Base-by-base conservation (phyloP, 2,888 invertebrate species). In the Agrotis puta region DNA sequence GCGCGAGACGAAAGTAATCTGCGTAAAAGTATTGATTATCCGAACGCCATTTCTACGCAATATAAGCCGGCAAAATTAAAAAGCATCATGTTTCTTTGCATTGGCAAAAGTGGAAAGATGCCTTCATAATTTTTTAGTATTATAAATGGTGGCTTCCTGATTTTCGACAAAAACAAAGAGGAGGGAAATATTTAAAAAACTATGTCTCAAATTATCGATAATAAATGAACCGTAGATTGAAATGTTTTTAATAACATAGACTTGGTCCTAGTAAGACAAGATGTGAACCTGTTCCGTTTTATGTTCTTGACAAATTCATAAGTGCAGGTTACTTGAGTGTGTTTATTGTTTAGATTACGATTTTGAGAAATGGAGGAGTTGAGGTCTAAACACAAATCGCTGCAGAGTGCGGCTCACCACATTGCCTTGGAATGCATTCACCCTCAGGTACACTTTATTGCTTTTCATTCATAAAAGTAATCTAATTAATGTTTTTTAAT, bases 341-440 rank as follows among this genome's bases (percentile, higher is more conserved):
- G 50, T 74, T 45, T 18, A 22, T 54, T 65, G n/a, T 58, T n/a
- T 33, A 33, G 2, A 58, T 64, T 63, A 14, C 33, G 22, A 47
- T 33, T 56, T 39, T 6, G 13, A 16, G 73, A 76, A 81, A 95
- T 95, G 95, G 95, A 95, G 84, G 95, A 95, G 77, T 75, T 93
- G 70, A 89, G 93, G 27, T 90, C 91, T 22, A 95, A 94, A 89
- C 94, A 94, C 79, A 95, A 94, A 80, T 83, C 91, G 16, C 88
- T 94, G 68, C 95, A 94, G 77, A 94, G 77, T 86, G 92, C 95
- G 39, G 93, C 95, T 45, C 95, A 95, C 82, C 94, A 95, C 77
- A 95, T 95, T 61, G 94, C 94, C 27, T 79, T 95, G 74, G 95
- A 95, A 71, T 95, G 94, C 80, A 93, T 95, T 57, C 91, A 95